Evolutionary conservation across 2,113 vertebrate species (phyloP).

Genomic region (Petaurus breviceps): DNA sequence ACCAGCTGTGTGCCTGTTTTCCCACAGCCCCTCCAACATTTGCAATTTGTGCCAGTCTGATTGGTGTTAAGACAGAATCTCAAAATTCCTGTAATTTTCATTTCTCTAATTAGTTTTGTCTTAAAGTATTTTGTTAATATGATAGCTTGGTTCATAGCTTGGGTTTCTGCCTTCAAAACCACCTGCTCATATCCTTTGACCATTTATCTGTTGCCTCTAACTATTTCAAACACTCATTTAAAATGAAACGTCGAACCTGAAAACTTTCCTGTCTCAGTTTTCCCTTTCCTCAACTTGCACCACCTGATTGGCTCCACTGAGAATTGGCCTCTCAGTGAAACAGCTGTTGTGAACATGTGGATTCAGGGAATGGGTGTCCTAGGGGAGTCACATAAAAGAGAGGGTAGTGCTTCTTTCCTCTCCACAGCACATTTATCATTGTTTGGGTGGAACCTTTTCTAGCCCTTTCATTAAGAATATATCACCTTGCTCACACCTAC

Average conservation of each 20-base stretch:
- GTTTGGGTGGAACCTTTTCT: not conserved
- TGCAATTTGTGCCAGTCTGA: not conserved
- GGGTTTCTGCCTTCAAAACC: not conserved
- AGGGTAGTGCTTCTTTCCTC: not conserved
- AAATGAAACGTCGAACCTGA: not conserved
- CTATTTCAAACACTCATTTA: not conserved
- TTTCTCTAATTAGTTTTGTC: not conserved
- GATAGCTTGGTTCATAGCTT: not conserved
- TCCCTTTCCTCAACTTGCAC: conserved; percentile 25
- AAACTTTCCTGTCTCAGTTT: not conserved
- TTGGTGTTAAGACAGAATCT: not conserved
- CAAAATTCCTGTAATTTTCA: not conserved
- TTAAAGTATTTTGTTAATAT: not conserved
- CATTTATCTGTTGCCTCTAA: not conserved
- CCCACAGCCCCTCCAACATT: not conserved
- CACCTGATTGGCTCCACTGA: conserved; percentile 53
- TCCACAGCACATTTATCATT: not conserved
- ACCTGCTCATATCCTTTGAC: not conserved
- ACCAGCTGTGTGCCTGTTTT: not conserved
- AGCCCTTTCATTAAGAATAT: not conserved
- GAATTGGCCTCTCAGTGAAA: conserved; percentile 57
- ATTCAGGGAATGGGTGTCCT: conserved; percentile 50
- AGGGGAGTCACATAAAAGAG: not conserved
- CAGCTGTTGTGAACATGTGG: conserved; percentile 60
- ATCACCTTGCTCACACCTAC: not conserved